A percentile compares a stretch with the other conserved stretches of the same genome.
Conservation (phyloP, 2,113 vertebrate species). For the Rousettus leschenaultii region DNA sequence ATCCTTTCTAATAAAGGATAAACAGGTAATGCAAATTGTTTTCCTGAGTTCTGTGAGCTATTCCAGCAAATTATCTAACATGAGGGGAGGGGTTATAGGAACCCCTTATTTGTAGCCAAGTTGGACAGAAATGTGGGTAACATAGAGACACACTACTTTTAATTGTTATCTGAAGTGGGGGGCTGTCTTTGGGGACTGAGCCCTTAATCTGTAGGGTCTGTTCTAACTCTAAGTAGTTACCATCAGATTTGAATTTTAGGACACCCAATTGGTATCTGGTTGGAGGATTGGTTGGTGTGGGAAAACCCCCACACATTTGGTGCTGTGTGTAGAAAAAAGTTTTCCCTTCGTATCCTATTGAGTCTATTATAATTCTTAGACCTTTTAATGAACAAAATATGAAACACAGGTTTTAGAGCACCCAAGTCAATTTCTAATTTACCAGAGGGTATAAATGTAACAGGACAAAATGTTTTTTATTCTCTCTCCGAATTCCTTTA, state of each 20-base stretch:
- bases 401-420: constrained; percentile 8
- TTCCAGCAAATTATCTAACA: not conserved
- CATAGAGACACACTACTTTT: not conserved
- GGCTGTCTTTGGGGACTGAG: not conserved
- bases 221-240: not conserved
- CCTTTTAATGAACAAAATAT: not conserved
- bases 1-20: not conserved
- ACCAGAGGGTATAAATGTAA: not conserved
- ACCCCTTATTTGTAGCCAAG: not conserved
- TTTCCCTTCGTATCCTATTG: not conserved
- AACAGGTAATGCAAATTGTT: not conserved
- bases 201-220: not conserved
- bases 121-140: not conserved
- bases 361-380: not conserved
- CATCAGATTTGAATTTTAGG: not conserved
- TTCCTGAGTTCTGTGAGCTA: not conserved
- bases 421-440: not conserved
- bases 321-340: not conserved
- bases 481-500: constrained; percentile 2
- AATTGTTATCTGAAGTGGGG: not conserved
- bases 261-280: not conserved
- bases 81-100: not conserved
- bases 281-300: not conserved
- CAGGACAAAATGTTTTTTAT: not conserved
- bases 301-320: not conserved